Evolutionary conservation across 2,113 vertebrate genomes (phyloP), one percentile per base, ranked within the genome.

Genomic region (Proterorhinus semilunaris): DNA sequence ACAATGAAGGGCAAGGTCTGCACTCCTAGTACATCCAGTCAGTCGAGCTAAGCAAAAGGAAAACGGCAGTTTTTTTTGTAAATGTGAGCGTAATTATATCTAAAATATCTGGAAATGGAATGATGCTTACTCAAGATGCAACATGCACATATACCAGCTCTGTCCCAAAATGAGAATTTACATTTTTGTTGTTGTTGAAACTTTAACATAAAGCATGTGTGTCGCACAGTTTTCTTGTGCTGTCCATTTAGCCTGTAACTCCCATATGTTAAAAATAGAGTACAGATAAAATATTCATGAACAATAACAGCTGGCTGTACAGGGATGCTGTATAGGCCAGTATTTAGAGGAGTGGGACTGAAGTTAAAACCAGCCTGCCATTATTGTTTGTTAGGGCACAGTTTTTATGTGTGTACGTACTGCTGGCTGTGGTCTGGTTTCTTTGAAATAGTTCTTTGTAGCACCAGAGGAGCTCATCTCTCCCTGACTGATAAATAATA

Each of bases 231-330:
- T 64, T 52, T 27, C 68, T 43, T 27, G 66, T 72, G 51, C 68
- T 65, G 42, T 61, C 13, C 65, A 62, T 59, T 64, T 64, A 70
- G 67, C 83, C 74, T 58, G 58, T 27, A n/a, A 74, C 68, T 85
- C 80, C 67, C 71, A 67, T 57, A 63, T 57, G 67, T 49, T 61
- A 90, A 85, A 89, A 87, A 90, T 87, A 90, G 86, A 50, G 67
- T 7, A 48, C 4, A 66, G 68, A 87, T 90, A 62, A 88, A 90
- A 89, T 82, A 89, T 89, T 78, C 63, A 90, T 90, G 84, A 89
- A 89, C 78, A 83, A 88, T 82, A 84, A 86, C 83, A 83, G 85
- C 50, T 8, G 78, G 52, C 72, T 10, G 44, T 6, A 63, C 70
- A 68, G 5, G 50, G 69, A 69, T 76, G 79, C 81, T 78, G 81